A percentile compares a stretch with the other conserved stretches of the same genome.
Conservation (phyloP, 1,140 invertebrate species). For the Bombus superbus region DNA sequence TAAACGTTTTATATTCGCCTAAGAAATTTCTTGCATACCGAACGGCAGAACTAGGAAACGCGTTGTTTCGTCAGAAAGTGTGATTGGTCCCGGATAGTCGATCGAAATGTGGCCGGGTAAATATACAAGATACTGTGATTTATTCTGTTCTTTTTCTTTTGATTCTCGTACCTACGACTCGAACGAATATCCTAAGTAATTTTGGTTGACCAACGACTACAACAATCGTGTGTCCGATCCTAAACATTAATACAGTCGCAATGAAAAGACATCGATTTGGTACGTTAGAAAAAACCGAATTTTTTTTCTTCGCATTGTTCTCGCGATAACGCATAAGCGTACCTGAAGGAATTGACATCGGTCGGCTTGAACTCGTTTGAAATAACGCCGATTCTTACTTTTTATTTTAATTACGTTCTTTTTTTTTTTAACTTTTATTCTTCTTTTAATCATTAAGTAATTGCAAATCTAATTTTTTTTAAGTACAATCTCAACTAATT, state of each 20-base stretch:
- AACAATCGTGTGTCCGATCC: conserved; percentile 44
- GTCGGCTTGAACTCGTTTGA: conserved; percentile 55
- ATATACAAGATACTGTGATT: conserved; percentile 55
- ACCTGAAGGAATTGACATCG: conserved; percentile 67
- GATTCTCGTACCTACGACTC: conserved; percentile 41
- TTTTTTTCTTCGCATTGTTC: conserved; percentile 37
- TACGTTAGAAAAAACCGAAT: conserved; percentile 53
- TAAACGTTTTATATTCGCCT: conserved; percentile 38
- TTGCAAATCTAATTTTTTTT: conserved; percentile 39
- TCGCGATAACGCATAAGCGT: conserved; percentile 61
- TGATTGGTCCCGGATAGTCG: conserved; percentile 79
- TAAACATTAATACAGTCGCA: conserved; percentile 44
- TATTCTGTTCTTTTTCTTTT: conserved; percentile 13
- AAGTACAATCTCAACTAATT: conserved; percentile 27
- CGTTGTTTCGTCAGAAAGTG: conserved; percentile 67
- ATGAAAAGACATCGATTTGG: conserved; percentile 55
- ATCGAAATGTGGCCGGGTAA: conserved; percentile 76
- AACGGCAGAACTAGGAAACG: conserved; percentile 64
- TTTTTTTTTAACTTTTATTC: neutral
- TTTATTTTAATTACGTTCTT: conserved; percentile 15
- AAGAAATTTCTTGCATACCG: conserved; percentile 48
- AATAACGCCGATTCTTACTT: conserved; percentile 45
- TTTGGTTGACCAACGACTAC: conserved; percentile 49
- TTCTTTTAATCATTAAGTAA: conserved; percentile 30
- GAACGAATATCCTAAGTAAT: conserved; percentile 44